Conservation (phyloP, 2,888 invertebrate genomes). For the Mesoligia furuncula region DNA sequence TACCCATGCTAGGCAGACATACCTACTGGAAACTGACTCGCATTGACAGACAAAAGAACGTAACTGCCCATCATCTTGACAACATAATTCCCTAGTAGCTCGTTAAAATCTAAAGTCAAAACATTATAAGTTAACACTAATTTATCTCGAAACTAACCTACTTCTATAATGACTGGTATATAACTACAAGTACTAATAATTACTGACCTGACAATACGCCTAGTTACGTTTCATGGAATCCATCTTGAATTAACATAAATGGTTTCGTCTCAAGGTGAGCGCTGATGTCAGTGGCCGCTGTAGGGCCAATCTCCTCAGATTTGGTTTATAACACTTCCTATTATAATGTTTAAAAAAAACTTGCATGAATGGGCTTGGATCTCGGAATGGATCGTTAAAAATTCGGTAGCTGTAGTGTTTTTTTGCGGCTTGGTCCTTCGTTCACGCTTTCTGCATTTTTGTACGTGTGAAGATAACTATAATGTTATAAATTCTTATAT, state of each 20-base stretch:
- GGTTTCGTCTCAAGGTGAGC: slow-evolving; percentile 72
- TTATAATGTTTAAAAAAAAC: slow-evolving; percentile 41
- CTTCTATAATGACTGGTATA: slow-evolving; percentile 27
- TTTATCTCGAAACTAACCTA: slow-evolving; percentile 48
- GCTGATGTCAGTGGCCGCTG: slow-evolving; percentile 59
- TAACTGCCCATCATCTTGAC: background rate
- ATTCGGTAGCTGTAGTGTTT: slow-evolving; percentile 26
- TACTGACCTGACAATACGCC: slow-evolving; percentile 57
- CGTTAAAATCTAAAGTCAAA: slow-evolving; percentile 14
- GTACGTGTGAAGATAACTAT: background rate
- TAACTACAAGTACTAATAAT: slow-evolving; percentile 30
- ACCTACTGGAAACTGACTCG: background rate
- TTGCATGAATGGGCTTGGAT: slow-evolving; percentile 44
- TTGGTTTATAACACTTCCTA: slow-evolving; percentile 52
- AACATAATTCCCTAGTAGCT: slow-evolving; percentile 7
- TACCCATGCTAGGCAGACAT: background rate
- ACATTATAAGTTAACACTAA: slow-evolving; percentile 25
- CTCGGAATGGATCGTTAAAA: slow-evolving; percentile 39
- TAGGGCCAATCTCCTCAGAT: slow-evolving; percentile 71
- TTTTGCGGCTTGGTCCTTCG: slow-evolving; percentile 15
- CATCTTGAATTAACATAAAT: slow-evolving; percentile 66
- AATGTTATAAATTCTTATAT: too few relatives aligned
- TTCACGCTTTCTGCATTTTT: slow-evolving; percentile 11
- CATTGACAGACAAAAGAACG: background rate
- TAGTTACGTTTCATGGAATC: slow-evolving; percentile 73